Evolutionary conservation across 2,888 invertebrate genomes (phyloP).

Genomic region (Dioctria linearis): DNA sequence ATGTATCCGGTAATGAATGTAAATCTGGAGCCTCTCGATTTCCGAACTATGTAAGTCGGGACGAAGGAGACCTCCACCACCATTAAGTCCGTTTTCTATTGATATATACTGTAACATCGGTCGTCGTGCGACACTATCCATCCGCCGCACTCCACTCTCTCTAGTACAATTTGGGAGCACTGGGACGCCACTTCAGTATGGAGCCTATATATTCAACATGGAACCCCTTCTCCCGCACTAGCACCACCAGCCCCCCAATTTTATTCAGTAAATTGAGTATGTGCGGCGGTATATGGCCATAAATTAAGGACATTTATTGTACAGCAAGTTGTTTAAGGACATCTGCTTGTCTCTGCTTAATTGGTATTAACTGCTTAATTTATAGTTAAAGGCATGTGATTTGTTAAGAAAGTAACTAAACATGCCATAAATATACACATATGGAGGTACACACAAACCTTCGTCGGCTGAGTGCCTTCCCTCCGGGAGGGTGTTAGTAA

Average conservation of each 20-base stretch:
- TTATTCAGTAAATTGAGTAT: constrained; percentile 53
- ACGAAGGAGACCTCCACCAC: constrained; percentile 11
- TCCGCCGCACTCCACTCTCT: not conserved
- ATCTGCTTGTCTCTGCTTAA: constrained; percentile 68
- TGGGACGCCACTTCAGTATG: not conserved
- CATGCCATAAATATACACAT: constrained; percentile 57
- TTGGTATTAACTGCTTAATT: constrained; percentile 70
- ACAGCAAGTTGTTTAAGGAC: constrained; percentile 64
- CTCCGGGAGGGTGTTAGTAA: constrained; percentile 36
- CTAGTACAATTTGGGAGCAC: not conserved
- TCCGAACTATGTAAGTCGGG: constrained; percentile 35
- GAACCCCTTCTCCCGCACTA: not conserved
- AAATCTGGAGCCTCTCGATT: constrained; percentile 55
- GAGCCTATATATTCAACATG: not conserved
- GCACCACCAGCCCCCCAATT: constrained; percentile 13
- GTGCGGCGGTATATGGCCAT: constrained; percentile 60
- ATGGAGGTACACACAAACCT: constrained; percentile 38
- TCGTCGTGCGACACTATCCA: not conserved
- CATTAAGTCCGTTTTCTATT: constrained; percentile 35
- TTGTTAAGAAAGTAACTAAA: constrained; percentile 67
- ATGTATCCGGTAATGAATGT: constrained; percentile 58
- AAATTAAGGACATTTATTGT: constrained; percentile 65
- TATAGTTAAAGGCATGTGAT: constrained; percentile 69
- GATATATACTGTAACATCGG: constrained; percentile 20
- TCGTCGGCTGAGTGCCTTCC: constrained; percentile 7